These are phyloP conservation scores for Brachylomia viminalis DNA, from an alignment of 2,888 invertebrate species.

Conservation along the genomic window DNA sequence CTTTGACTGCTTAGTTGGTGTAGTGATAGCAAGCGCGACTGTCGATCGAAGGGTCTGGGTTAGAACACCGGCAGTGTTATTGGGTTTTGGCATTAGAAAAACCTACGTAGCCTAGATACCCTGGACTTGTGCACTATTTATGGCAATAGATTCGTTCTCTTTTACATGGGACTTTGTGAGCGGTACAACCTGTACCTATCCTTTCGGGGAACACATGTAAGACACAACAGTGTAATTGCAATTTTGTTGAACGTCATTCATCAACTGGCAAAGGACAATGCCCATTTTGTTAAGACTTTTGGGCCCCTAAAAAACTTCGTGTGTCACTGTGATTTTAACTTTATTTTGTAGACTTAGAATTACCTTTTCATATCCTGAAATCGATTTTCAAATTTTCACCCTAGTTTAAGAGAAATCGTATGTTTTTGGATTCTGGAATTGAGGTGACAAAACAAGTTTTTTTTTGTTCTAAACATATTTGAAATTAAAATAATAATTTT, in stretches of 20 bases:
- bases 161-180: background rate
- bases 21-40: background rate
- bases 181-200: background rate
- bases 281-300: no score
- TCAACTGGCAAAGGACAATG: background rate
- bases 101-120: background rate
- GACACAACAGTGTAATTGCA: background rate
- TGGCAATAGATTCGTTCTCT: no score
- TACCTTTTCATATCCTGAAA: no score
- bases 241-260: constrained; percentile 1
- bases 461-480: no score
- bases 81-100: background rate
- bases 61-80: background rate
- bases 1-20: background rate
- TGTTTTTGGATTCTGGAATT: no score
- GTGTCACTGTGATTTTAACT: no score
- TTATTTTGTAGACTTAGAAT: no score
- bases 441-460: no score
- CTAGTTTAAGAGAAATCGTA: no score
- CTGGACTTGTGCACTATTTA: background rate
- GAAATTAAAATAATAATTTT: no score
- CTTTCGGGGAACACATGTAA: background rate
- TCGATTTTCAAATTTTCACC: no score
- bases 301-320: no score
- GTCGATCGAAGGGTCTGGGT: background rate